Conservation (phyloP, 1,140 invertebrate species). For the Camponotus vicinus region DNA sequence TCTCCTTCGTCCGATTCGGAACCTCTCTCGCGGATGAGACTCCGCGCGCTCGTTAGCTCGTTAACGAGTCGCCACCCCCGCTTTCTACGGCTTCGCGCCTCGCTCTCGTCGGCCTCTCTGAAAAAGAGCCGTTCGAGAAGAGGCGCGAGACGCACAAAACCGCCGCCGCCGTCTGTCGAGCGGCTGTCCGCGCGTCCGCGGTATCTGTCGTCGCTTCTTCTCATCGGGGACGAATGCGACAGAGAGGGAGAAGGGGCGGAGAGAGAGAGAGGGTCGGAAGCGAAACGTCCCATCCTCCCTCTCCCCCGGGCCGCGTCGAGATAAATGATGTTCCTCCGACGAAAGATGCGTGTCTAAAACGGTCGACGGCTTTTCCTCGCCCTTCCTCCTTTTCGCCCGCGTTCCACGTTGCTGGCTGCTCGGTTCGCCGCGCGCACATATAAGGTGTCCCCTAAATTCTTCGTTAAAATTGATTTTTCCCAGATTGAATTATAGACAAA, state of each 20-base stretch:
- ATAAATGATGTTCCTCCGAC: slow-evolving; percentile 61
- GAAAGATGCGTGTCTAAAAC: slow-evolving; percentile 64
- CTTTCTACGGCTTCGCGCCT: slow-evolving; percentile 68
- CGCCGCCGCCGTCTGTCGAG: slow-evolving; percentile 33
- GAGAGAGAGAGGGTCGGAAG: not conserved
- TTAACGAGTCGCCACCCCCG: slow-evolving; percentile 55
- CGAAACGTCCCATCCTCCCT: not conserved
- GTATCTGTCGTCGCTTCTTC: slow-evolving; percentile 56
- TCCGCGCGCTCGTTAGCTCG: slow-evolving; percentile 61
- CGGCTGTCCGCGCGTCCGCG: slow-evolving; percentile 53
- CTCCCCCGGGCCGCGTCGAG: not conserved
- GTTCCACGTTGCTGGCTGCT: slow-evolving; percentile 7
- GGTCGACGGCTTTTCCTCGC: slow-evolving; percentile 41
- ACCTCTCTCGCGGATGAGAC: slow-evolving; percentile 14
- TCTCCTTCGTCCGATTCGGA: slow-evolving; percentile 17
- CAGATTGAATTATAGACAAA: not conserved
- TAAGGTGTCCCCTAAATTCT: slow-evolving; percentile 18
- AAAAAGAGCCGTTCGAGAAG: slow-evolving; percentile 63
- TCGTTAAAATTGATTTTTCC: not conserved
- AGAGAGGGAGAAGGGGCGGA: not conserved
- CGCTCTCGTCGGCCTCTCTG: slow-evolving; percentile 34
- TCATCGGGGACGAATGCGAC: slow-evolving; percentile 6
- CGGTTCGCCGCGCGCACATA: slow-evolving; percentile 30
- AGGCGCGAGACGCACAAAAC: slow-evolving; percentile 37
- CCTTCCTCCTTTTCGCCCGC: slow-evolving; percentile 18